Evolutionary conservation across 2,113 vertebrate species (phyloP).

Genomic region (Aplodontia rufa): DNA sequence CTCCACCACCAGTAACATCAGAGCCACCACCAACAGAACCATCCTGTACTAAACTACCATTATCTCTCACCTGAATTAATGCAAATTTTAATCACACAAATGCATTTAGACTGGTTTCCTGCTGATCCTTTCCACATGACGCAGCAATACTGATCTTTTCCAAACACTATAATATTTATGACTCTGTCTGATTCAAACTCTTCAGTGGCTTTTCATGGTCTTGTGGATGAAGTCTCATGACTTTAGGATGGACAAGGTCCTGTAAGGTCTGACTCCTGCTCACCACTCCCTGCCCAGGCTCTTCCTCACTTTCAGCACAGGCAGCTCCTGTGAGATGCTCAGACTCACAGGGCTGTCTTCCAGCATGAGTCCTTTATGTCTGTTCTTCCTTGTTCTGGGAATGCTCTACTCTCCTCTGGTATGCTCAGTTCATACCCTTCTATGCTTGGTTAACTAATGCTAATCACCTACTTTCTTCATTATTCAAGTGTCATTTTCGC

Average conservation of each 20-base stretch:
- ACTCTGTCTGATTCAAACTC: not conserved
- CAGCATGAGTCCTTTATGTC: not conserved
- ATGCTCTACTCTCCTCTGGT: not conserved
- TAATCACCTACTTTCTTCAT: not conserved
- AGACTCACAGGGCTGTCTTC: not conserved
- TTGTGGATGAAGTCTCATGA: not conserved
- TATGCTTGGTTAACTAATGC: not conserved
- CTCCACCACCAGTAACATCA: not conserved
- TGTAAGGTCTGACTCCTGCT: not conserved
- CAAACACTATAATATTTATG: conserved; percentile 21
- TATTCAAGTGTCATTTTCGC: not conserved
- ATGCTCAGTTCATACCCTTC: not conserved
- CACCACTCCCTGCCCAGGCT: not conserved
- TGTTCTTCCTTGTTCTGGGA: not conserved
- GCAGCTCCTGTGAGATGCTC: not conserved
- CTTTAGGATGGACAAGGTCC: not conserved
- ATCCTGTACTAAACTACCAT: not conserved
- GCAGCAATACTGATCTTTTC: not conserved
- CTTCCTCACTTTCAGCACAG: not conserved
- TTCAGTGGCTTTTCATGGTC: not conserved
- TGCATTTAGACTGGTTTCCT: not conserved
- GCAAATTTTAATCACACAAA: conserved; percentile 31
- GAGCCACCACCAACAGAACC: not conserved
- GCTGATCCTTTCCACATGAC: not conserved
- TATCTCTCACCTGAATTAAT: not conserved